A percentile compares a stretch with the other conserved stretches of the same genome.
Conservation (phyloP, 1,140 invertebrate genomes). For the Parapsyche elsis region DNA sequence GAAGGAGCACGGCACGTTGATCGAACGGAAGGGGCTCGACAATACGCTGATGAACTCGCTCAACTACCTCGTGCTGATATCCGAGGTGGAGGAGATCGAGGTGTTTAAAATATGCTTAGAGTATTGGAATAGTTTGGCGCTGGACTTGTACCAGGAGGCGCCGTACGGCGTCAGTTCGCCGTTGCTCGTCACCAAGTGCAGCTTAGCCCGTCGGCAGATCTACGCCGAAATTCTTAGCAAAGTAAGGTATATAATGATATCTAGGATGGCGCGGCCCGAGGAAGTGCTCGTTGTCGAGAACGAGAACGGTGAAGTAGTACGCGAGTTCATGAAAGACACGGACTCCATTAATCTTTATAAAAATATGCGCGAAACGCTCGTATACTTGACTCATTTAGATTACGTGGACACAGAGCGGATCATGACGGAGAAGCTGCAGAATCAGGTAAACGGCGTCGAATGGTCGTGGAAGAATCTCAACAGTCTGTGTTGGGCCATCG, state of each 20-base stretch:
- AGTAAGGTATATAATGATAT: slow-evolving; percentile 99
- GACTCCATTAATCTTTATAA: slow-evolving; percentile 99
- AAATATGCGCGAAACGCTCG: slow-evolving; percentile 99
- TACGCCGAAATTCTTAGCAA: slow-evolving; percentile 87
- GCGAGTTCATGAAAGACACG: slow-evolving; percentile 99
- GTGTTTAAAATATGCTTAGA: slow-evolving; percentile 99
- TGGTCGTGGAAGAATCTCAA: slow-evolving; percentile 99
- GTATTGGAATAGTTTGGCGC: slow-evolving; percentile 95
- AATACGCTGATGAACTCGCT: slow-evolving; percentile 84
- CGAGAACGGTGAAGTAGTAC: slow-evolving; percentile 99
- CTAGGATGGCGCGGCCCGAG: slow-evolving; percentile 99
- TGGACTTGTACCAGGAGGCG: slow-evolving; percentile 89
- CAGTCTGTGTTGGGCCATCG: slow-evolving; percentile 99
- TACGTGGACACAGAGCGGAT: slow-evolving; percentile 97
- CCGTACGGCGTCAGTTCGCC: slow-evolving; percentile 66
- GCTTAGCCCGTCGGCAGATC: slow-evolving; percentile 72
- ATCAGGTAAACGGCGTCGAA: slow-evolving; percentile 98
- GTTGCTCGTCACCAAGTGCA: slow-evolving; percentile 62
- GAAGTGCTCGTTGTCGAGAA: slow-evolving; percentile 99
- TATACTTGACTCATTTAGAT: slow-evolving; percentile 99
- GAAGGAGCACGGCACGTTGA: slow-evolving; percentile 92
- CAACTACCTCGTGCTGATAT: slow-evolving; percentile 95
- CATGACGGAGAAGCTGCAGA: slow-evolving; percentile 99
- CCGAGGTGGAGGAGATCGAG: slow-evolving; percentile 99
- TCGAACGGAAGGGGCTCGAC: slow-evolving; percentile 82